Evolutionary conservation across 1,140 invertebrate genomes (phyloP).

Genomic region (Drosophila arizonae): DNA sequence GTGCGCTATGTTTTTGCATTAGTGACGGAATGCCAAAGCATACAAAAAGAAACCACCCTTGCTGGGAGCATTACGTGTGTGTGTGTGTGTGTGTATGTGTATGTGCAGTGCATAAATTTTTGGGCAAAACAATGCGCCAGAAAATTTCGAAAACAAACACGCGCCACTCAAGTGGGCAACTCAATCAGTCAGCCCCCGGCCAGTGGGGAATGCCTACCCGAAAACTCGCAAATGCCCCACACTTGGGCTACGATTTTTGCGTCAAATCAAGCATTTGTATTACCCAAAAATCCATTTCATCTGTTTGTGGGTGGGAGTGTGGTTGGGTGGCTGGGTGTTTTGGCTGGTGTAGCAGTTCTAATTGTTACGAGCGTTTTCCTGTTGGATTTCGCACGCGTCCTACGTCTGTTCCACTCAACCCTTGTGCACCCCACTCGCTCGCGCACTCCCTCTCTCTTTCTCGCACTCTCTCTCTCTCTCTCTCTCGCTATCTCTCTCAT

Average conservation of each 20-base stretch:
- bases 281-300: constrained; percentile 26
- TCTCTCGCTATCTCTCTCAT: background rate
- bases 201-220: background rate
- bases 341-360: constrained; percentile 23
- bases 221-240: constrained; percentile 1
- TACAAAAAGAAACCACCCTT: constrained; percentile 5
- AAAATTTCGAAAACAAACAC: constrained; percentile 73
- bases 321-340: background rate
- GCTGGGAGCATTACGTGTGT: background rate
- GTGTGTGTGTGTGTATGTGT: constrained; percentile 1
- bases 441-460: background rate
- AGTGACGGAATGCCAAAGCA: constrained; percentile 59
- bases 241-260: background rate
- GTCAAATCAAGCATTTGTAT: constrained; percentile 59
- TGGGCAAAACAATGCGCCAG: constrained; percentile 58
- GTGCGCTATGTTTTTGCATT: constrained; percentile 20
- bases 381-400: constrained; percentile 60
- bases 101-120: constrained; percentile 51
- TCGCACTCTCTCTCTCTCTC: background rate
- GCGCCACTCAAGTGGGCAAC: constrained; percentile 39
- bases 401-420: constrained; percentile 48
- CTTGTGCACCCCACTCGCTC: constrained; percentile 1
- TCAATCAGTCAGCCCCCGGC: constrained; percentile 32
- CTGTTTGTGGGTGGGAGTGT: constrained; percentile 12
- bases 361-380: constrained; percentile 68